Base-by-base conservation (phyloP, 2,888 invertebrate species). In the Flabesymbios commensalis region DNA sequence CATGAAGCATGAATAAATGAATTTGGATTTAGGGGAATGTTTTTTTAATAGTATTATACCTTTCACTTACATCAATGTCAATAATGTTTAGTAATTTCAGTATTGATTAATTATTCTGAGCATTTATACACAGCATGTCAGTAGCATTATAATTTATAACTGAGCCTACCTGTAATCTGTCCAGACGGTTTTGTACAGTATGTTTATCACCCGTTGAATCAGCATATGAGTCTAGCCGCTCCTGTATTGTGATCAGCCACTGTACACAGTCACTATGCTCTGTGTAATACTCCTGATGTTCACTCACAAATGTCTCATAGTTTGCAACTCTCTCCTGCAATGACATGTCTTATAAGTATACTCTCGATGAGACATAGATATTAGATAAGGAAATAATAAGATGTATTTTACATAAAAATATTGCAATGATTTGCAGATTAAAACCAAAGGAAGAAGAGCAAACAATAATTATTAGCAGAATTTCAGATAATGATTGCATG, bases 131-230 rank as follows among this genome's bases (percentile, higher is more conserved):
- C 7, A 56, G 5, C 19, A 31, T 49, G 49, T 14, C 56, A 56
- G n/a, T 10, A 10, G 22, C 10, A 10, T 31, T 7, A 57, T 4
- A 4, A 17, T 22, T 28, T 24, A 56, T 28, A 57, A 26, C 31
- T 5, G 43, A 28, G 7, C 63, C 33, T 70, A 83, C 83, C 79
- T 81, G 88, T 41, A 96, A 87, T 81, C 92, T 92, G 43, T 86
- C 87, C 24, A 94, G 85, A 74, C 93, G 88, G 45, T 89, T 88
- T 78, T 93, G 91, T n/a, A 96, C 84, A 0, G 90, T 88, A 39
- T 90, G 87, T 80, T 93, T 92, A 73, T 91, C 94, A 5, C 95
- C 95, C 36, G 90, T 90, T 69, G 90, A 91, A 81, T 95, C 94
- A 72, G 80, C 90, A 71, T 91, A 88, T 61, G 89, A 87, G 49